Evolutionary conservation across 2,113 vertebrate species (phyloP), one percentile per base, ranked within the genome.

Genomic region (Zapornia atra): DNA sequence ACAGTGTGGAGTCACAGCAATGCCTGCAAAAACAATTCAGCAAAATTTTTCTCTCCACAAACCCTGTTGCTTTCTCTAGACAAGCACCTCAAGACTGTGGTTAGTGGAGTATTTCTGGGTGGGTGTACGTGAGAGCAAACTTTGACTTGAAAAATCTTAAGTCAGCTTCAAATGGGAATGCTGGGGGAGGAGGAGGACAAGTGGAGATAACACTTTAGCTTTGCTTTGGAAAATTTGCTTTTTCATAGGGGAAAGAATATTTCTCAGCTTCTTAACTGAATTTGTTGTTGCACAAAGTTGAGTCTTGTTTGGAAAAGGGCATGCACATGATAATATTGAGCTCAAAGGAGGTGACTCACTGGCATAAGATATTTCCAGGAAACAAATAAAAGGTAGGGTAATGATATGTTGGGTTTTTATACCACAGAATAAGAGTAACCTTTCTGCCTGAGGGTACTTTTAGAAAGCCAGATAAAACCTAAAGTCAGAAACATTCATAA

Each of bases 311-410:
- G 51, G 68, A 82, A 90, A 70, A 77, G 60, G 68, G 31, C 25
- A 22, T 53, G 36, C 18, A 4, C 53, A 50, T 84, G 81, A 56
- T 96, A 71, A 26, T 38, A n/a, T 26, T 83, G 70, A 83, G 54
- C 82, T 93, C 63, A 29, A 40, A 93, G 71, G 76, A 22, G 33
- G 71, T 96, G 93, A 92, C 60, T 95, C 86, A 92, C 29, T 20
- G n/a, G 50, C 28, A 19, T 48, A 68, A 94, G 56, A 46, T 86
- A 59, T 88, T 91, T 94, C 94, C 82, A 90, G 92, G 96, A 95
- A 96, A 60, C 34, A 89, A 92, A 84, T 51, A 29, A 42, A 87
- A 33, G 65, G 60, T 60, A 81, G 19, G 50, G 12, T 82, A 65
- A 86, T 26, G 29, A 33, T 70, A 12, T 4, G n/a, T 63, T 84